These are phyloP conservation scores for Deroptyus accipitrinus DNA, from an alignment of 2,113 vertebrate species.

Conservation along the genomic window DNA sequence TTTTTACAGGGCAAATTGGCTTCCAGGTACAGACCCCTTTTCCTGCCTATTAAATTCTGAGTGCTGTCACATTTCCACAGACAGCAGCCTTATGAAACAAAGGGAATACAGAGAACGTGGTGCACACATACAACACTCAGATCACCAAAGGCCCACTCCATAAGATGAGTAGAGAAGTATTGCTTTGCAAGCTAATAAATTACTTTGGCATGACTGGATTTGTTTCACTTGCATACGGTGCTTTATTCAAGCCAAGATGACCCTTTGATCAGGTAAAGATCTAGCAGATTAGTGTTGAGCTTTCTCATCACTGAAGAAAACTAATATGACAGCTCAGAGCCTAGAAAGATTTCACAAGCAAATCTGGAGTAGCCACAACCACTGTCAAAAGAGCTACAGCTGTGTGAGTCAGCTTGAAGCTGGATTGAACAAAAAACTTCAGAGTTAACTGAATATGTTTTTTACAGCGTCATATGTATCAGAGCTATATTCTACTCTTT, in stretches of 20 bases:
- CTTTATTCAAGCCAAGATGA: neutral
- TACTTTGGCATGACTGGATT: neutral
- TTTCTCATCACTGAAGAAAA: neutral
- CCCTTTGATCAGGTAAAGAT: neutral
- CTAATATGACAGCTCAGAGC: neutral
- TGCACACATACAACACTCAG: neutral
- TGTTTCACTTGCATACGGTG: neutral
- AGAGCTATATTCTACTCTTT: neutral
- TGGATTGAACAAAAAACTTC: neutral
- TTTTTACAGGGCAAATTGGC: neutral
- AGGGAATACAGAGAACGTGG: neutral
- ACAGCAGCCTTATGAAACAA: neutral
- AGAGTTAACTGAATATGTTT: neutral
- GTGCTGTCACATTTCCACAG: neutral
- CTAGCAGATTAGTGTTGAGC: neutral
- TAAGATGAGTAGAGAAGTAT: neutral
- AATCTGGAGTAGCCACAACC: neutral
- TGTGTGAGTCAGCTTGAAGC: neutral
- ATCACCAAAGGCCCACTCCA: neutral
- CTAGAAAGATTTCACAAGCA: neutral
- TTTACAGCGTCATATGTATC: neutral
- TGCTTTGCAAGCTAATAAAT: neutral
- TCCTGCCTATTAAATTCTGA: neutral
- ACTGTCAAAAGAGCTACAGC: neutral
- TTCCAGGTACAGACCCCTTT: neutral